Conservation (phyloP, 2,797 vertebrate genomes). For the Gallinago stenura region DNA sequence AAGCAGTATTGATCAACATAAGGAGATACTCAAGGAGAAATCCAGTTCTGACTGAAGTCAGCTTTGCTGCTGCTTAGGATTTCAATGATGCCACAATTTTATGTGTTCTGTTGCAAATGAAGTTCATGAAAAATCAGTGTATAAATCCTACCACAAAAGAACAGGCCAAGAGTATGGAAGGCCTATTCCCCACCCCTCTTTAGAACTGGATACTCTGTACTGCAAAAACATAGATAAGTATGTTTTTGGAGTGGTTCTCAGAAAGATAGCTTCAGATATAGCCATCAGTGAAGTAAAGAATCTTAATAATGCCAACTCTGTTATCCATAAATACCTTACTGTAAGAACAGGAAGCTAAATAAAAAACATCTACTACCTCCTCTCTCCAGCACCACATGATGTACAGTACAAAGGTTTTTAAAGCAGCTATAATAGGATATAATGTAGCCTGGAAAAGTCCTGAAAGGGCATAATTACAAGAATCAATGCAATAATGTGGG, state of each 20-base stretch:
- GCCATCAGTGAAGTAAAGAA: neutral
- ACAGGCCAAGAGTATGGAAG: neutral
- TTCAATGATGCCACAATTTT: neutral
- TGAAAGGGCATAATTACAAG: conserved; percentile 69
- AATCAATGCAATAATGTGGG: conserved; percentile 56
- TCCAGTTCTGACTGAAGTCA: neutral
- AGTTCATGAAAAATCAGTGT: neutral
- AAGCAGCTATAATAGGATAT: conserved; percentile 69
- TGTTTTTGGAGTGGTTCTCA: neutral
- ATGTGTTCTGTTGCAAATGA: neutral
- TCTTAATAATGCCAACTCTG: neutral
- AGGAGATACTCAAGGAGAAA: neutral
- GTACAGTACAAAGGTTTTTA: conserved; percentile 67
- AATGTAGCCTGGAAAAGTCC: conserved; percentile 58
- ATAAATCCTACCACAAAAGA: neutral
- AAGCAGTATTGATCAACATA: neutral
- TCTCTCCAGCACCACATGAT: conserved; percentile 38
- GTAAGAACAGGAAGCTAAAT: conserved; percentile 40
- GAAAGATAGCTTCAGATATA: neutral
- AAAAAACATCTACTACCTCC: neutral
- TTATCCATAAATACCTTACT: conserved; percentile 44
- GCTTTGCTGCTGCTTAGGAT: neutral
- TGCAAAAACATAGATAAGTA: neutral
- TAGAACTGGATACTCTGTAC: neutral
- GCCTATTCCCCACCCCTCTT: neutral